These are phyloP conservation scores for Mayetiola destructor DNA, from an alignment of 2,888 invertebrate genomes.

Conservation along the genomic window DNA sequence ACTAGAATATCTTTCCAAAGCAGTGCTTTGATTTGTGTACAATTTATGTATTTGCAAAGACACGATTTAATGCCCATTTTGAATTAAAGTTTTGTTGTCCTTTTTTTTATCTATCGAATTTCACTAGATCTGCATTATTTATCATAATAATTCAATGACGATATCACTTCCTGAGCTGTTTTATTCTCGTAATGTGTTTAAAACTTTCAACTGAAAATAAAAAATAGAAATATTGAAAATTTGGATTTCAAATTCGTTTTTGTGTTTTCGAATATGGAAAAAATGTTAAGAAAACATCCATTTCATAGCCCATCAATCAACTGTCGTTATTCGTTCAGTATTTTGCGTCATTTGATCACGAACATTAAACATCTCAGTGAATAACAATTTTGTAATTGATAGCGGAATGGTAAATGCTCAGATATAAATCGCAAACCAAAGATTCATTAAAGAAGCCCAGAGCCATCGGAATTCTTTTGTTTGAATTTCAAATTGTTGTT, in stretches of 20 bases:
- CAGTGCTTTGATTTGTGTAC: conserved; percentile 30
- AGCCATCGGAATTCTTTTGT: no score
- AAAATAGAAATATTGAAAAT: background rate
- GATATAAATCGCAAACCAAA: no score
- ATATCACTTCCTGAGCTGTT: background rate
- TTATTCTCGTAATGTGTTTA: background rate
- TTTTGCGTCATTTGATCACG: no score
- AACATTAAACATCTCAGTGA: no score
- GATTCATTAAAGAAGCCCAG: no score
- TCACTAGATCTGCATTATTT: background rate
- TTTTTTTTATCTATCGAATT: background rate
- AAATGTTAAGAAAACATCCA: background rate
- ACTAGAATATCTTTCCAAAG: conserved; percentile 33
- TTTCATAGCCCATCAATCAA: no score
- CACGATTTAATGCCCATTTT: background rate
- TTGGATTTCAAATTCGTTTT: background rate
- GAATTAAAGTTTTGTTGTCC: background rate
- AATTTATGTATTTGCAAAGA: conserved; percentile 13
- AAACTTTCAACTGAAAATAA: background rate
- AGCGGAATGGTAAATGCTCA: no score
- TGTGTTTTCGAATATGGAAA: background rate
- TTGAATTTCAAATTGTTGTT: no score
- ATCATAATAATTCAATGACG: no score
- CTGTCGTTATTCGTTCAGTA: no score
- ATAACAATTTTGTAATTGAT: no score